Evolutionary conservation across 2,113 vertebrate genomes (phyloP), one percentile per base, ranked within the genome.

Genomic region (Dryoscopus gambensis): DNA sequence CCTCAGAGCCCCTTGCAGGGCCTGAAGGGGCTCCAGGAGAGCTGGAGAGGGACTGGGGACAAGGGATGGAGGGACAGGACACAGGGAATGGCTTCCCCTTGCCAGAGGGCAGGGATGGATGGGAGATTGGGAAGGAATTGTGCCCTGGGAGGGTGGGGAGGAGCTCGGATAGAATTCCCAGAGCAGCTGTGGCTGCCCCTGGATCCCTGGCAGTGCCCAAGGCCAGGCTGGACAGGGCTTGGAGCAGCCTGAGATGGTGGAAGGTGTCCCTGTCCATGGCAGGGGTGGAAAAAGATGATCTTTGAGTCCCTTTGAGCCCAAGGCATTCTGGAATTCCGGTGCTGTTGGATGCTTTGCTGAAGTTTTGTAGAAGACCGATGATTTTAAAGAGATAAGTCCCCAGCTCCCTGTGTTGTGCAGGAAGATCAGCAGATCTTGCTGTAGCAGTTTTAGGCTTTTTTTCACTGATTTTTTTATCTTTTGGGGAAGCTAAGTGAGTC

Each of bases 231-330:
- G 81, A 53, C 20, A 21, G 64, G 46, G 12, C 5, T 33, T 4
- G 65, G 59, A 65, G 28, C 50, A 28, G 3, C 56, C 52, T 86
- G 84, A 53, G 37, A 5, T 16, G 25, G 37, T 37, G 63, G 82
- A 0, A 87, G 46, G 22, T 22, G 63, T 70, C 74, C 64, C 39
- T 70, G 56, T 23, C n/a, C 40, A 14, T 24, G 56, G 39, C n/a
- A 5, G 47, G 8, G 28, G 19, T n/a, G 65, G 20, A 0, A n/a
- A 0, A 1, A 2, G 28, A 7, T 40, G 3, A 8, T 3, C 7
- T 55, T 20, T 47, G n/a, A 31, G n/a, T 63, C 40, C 28, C 3
- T 52, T 14, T 40, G 49, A n/a, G 2, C 20, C 49, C 56, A 63
- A 20, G 3, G 1, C 40, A 17, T 0, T 4, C n/a, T 71, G 65